Evolutionary conservation across 2,797 vertebrate genomes (phyloP).

Genomic region (Astyanax mexicanus): DNA sequence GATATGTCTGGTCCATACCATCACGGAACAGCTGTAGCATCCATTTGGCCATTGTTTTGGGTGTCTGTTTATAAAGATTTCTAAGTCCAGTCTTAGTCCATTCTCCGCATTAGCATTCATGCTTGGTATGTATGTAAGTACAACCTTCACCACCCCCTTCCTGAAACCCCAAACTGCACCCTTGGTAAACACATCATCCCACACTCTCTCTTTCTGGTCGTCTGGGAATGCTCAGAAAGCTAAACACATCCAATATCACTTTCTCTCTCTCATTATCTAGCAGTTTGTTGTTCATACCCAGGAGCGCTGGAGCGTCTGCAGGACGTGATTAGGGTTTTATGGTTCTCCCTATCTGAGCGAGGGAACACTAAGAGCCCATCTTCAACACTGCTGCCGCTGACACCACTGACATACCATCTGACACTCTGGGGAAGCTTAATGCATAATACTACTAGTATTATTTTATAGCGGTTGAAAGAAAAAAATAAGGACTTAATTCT

Average conservation of each 20-base stretch:
- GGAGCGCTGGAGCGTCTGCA: constrained; percentile 6
- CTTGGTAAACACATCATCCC: neutral
- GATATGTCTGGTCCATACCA: too few species aligned
- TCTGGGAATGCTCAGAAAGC: neutral
- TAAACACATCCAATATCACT: neutral
- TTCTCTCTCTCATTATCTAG: constrained; percentile 2
- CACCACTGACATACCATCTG: neutral
- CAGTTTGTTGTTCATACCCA: constrained; percentile 11
- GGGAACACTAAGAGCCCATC: neutral
- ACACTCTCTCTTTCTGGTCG: neutral
- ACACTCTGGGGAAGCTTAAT: neutral
- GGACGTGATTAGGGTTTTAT: constrained; percentile 43
- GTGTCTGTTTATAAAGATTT: too few species aligned
- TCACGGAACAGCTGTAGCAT: too few species aligned
- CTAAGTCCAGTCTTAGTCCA: too few species aligned
- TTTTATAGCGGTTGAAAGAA: too few species aligned
- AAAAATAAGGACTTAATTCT: too few species aligned
- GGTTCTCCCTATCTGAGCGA: constrained; percentile 18
- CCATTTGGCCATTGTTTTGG: too few species aligned
- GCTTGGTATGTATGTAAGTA: too few species aligned
- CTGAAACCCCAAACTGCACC: too few species aligned
- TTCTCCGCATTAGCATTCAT: too few species aligned
- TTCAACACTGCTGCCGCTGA: neutral
- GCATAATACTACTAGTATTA: too few species aligned
- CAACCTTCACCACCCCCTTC: too few species aligned